phyloP scores from a whole-genome alignment of 2,797 vertebrate genomes.

The Molossus alvarezi region DNA sequence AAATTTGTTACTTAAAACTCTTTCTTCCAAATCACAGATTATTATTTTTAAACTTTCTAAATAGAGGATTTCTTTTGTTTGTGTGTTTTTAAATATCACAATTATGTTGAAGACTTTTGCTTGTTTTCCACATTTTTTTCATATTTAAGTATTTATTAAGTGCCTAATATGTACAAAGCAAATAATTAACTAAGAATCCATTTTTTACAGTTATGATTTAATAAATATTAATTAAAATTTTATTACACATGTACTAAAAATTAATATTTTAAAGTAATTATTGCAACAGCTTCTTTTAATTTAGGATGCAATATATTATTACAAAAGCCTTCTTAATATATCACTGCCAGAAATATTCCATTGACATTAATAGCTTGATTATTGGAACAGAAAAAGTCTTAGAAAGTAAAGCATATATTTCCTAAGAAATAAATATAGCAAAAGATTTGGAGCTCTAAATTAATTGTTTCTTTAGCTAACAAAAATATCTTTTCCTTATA shows the following conservation, averaged over 20 bases:
- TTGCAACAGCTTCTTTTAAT: constrained; percentile 87
- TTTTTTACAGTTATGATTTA: constrained; percentile 74
- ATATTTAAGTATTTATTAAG: constrained; percentile 55
- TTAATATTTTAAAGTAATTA: constrained; percentile 85
- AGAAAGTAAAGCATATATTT: constrained; percentile 84
- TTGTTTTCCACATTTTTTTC: constrained; percentile 65
- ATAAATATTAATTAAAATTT: constrained; percentile 65
- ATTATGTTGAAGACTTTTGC: constrained; percentile 60
- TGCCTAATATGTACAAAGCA: constrained; percentile 68
- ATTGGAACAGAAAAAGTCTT: constrained; percentile 87
- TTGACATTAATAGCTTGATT: constrained; percentile 88
- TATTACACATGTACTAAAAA: constrained; percentile 49
- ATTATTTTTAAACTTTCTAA: constrained; percentile 67
- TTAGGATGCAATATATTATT: constrained; percentile 87
- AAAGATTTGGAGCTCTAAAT: constrained; percentile 71
- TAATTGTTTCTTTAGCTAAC: constrained; percentile 73
- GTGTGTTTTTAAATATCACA: constrained; percentile 63
- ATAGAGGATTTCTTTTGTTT: constrained; percentile 58
- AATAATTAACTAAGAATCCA: constrained; percentile 70
- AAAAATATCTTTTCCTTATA: constrained; percentile 68
- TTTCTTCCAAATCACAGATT: constrained; percentile 67
- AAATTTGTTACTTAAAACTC: constrained; percentile 70
- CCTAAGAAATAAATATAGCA: constrained; percentile 77
- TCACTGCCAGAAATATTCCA: constrained; percentile 86
- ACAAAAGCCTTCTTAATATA: constrained; percentile 86